Percentiles rank a stretch among this genome's conserved stretches.
These are phyloP conservation scores for Pseudoips prasinana DNA, from an alignment of 2,888 invertebrate species.

Conservation along the genomic window DNA sequence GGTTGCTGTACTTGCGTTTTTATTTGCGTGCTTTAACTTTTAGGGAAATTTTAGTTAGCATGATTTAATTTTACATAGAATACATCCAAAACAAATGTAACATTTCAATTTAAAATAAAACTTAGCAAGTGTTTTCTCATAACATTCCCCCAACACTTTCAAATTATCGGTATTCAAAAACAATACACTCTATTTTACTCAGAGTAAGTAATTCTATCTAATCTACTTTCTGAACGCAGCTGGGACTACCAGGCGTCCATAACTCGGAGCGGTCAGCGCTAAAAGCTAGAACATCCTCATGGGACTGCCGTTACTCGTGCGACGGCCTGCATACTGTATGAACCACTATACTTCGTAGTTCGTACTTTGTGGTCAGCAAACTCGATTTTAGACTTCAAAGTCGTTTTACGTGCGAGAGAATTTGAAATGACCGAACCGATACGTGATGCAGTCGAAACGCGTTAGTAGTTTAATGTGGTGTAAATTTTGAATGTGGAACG, in stretches of 20 bases:
- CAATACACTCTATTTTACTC: conserved; percentile 29
- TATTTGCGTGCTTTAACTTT: neutral
- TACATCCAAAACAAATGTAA: too few relatives aligned
- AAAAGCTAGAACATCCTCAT: conserved; percentile 57
- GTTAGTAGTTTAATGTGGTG: conserved; percentile 23
- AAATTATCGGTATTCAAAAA: conserved; percentile 19
- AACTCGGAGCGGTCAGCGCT: conserved; percentile 56
- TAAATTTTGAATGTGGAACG: conserved; percentile 26
- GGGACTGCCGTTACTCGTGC: conserved; percentile 43
- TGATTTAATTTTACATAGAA: too few relatives aligned
- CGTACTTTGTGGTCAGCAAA: conserved; percentile 71
- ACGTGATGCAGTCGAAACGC: conserved; percentile 37
- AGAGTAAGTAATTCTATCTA: conserved; percentile 31
- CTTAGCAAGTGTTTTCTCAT: too few relatives aligned
- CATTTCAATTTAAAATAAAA: too few relatives aligned
- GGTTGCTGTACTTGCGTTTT: conserved; percentile 4
- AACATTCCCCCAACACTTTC: neutral
- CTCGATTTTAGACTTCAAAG: conserved; percentile 79
- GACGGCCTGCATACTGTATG: conserved; percentile 69
- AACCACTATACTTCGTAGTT: conserved; percentile 54
- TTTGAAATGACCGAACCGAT: conserved; percentile 34
- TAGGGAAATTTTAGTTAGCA: too few relatives aligned
- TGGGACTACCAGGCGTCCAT: conserved; percentile 47
- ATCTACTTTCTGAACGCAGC: conserved; percentile 39
- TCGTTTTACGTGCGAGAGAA: conserved; percentile 41